Conservation (phyloP, 2,113 vertebrate genomes). For the Herpetotheres cachinnans region DNA sequence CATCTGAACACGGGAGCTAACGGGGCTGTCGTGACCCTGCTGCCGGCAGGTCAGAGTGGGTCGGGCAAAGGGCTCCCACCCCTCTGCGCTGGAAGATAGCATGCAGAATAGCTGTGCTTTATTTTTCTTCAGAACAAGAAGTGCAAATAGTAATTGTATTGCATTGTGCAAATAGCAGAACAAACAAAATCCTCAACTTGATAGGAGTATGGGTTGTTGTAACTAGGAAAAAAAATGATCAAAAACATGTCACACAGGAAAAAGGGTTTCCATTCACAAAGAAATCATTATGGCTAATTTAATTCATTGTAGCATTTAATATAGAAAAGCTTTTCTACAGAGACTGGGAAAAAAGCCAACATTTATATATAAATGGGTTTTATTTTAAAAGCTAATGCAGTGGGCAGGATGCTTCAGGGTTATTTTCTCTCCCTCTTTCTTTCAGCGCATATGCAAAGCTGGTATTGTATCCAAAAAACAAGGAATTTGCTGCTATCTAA, state of each 20-base stretch:
- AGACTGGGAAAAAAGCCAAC: constrained; percentile 81
- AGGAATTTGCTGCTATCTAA: constrained; percentile 70
- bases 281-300: constrained; percentile 85
- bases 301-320: constrained; percentile 84
- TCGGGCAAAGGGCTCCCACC: not conserved
- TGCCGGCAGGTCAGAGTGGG: not conserved
- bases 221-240: constrained; percentile 63
- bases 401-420: constrained; percentile 74
- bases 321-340: constrained; percentile 84
- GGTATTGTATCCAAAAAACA: constrained; percentile 60
- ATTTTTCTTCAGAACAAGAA: not conserved
- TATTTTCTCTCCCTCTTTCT: constrained; percentile 70
- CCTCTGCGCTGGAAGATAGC: not conserved
- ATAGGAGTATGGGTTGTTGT: constrained; percentile 50
- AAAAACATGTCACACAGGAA: constrained; percentile 75
- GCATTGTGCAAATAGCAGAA: constrained; percentile 48
- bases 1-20: accelerated
- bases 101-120: accelerated
- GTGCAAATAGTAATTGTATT: constrained; percentile 19
- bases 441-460: constrained; percentile 60
- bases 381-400: constrained; percentile 80
- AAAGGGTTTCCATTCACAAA: constrained; percentile 81
- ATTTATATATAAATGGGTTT: constrained; percentile 84
- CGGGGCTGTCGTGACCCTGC: not conserved
- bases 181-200: constrained; percentile 52